These are phyloP conservation scores for Neelides folsomi DNA, from an alignment of 2,888 invertebrate species.

Conservation along the genomic window DNA sequence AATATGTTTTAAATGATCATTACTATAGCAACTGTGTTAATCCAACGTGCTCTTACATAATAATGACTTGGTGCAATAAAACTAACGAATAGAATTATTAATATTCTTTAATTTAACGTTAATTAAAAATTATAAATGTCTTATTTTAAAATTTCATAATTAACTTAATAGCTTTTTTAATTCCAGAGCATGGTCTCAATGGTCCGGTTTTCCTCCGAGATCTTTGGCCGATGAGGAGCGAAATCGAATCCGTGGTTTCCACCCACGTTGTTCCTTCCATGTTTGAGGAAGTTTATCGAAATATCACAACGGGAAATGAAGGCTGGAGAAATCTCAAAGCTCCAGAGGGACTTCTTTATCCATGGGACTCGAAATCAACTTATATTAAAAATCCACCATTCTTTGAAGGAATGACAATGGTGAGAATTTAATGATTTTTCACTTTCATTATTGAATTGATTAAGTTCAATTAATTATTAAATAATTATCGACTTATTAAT, in stretches of 20 bases:
- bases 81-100: too few relatives aligned
- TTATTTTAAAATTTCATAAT: too few relatives aligned
- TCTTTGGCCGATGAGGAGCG: constrained; percentile 85
- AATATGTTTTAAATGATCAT: too few relatives aligned
- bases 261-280: constrained; percentile 85
- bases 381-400: constrained; percentile 95
- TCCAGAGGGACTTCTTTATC: constrained; percentile 69
- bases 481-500: constrained; percentile 48
- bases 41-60: too few relatives aligned
- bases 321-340: constrained; percentile 73
- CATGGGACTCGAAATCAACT: constrained; percentile 79
- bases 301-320: constrained; percentile 68
- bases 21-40: too few relatives aligned
- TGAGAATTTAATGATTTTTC: constrained; percentile 36
- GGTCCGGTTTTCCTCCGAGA: constrained; percentile 77
- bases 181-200: constrained; percentile 48
- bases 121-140: too few relatives aligned
- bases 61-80: too few relatives aligned
- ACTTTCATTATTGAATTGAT: background rate
- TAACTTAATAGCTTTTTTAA: background rate
- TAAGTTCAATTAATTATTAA: constrained; percentile 47
- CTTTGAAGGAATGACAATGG: constrained; percentile 69
- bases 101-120: too few relatives aligned
- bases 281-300: constrained; percentile 83
- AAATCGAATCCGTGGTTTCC: constrained; percentile 80